phyloP scores from a whole-genome alignment of 1,140 invertebrate species.

The Branchinecta lynchi region DNA sequence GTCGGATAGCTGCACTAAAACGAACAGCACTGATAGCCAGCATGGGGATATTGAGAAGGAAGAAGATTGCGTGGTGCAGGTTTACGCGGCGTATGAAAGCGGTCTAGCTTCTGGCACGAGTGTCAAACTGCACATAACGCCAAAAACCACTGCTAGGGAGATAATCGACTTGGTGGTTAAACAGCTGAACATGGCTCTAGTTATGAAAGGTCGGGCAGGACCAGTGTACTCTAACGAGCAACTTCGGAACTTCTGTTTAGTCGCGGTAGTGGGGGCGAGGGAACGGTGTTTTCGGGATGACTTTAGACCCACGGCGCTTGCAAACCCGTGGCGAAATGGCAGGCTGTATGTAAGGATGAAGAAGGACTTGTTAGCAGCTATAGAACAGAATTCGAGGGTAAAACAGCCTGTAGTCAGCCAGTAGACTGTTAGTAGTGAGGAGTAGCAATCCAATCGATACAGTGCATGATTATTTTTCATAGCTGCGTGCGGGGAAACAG shows the following conservation, averaged over 20 bases:
- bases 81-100: slow-evolving; percentile 88
- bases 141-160: slow-evolving; percentile 73
- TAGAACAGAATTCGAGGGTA: slow-evolving; percentile 46
- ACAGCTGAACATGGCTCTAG: slow-evolving; percentile 80
- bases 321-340: slow-evolving; percentile 89
- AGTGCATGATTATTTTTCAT: too few relatives aligned
- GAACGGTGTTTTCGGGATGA: slow-evolving; percentile 82
- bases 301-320: slow-evolving; percentile 74
- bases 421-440: too few relatives aligned
- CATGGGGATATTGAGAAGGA: slow-evolving; percentile 22
- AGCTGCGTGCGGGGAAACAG: too few relatives aligned
- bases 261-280: slow-evolving; percentile 78
- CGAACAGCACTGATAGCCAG: slow-evolving; percentile 1
- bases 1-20: slow-evolving; percentile 10
- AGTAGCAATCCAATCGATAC: too few relatives aligned
- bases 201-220: slow-evolving; percentile 50
- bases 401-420: background rate
- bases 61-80: slow-evolving; percentile 38
- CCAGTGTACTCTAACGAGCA: slow-evolving; percentile 56
- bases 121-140: slow-evolving; percentile 78
- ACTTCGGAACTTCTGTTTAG: slow-evolving; percentile 67
- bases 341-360: slow-evolving; percentile 75
- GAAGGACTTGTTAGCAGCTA: slow-evolving; percentile 66
- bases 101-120: slow-evolving; percentile 79
- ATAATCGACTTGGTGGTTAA: slow-evolving; percentile 85